Evolutionary conservation across 1,140 invertebrate genomes (phyloP).

Genomic region (Penaeus chinensis): DNA sequence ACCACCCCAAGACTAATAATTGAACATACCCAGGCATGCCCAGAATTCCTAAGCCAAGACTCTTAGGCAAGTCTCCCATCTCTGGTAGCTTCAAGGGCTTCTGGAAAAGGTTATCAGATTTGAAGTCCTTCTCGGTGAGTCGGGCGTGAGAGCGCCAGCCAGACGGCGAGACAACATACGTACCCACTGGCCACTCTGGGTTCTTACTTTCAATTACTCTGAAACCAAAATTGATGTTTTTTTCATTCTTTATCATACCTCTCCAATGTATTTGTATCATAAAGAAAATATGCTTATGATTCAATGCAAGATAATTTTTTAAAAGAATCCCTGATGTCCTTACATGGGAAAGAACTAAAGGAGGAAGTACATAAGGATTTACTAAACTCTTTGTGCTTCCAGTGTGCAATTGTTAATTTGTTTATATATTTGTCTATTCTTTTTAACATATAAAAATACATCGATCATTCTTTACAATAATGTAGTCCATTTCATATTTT

Average conservation of each 20-base stretch:
- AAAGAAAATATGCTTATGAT: not conserved
- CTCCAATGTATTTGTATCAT: not conserved
- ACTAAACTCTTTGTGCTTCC: not conserved
- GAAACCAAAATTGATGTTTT: not conserved
- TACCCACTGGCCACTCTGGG: conserved; percentile 71
- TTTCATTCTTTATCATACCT: not conserved
- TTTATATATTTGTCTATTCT: too few species aligned
- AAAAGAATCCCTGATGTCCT: not conserved
- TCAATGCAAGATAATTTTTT: conserved; percentile 61
- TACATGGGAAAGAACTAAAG: not conserved
- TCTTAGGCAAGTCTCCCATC: conserved; percentile 71
- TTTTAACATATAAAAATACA: too few species aligned
- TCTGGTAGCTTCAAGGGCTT: conserved; percentile 71
- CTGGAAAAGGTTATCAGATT: conserved; percentile 49
- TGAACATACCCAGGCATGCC: conserved; percentile 74
- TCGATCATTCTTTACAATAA: too few species aligned
- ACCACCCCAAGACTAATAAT: not conserved
- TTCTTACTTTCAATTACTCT: conserved; percentile 74
- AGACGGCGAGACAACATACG: conserved; percentile 69
- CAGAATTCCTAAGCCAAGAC: conserved; percentile 73
- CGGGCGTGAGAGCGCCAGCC: conserved; percentile 76
- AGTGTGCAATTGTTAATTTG: not conserved
- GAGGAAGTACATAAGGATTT: too few species aligned
- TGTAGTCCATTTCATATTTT: too few species aligned
- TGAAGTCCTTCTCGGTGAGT: conserved; percentile 66